Evolutionary conservation across 2,888 invertebrate species (phyloP), one percentile per base, ranked within the genome.

Genomic region (Parapristionchus giblindavisi): DNA sequence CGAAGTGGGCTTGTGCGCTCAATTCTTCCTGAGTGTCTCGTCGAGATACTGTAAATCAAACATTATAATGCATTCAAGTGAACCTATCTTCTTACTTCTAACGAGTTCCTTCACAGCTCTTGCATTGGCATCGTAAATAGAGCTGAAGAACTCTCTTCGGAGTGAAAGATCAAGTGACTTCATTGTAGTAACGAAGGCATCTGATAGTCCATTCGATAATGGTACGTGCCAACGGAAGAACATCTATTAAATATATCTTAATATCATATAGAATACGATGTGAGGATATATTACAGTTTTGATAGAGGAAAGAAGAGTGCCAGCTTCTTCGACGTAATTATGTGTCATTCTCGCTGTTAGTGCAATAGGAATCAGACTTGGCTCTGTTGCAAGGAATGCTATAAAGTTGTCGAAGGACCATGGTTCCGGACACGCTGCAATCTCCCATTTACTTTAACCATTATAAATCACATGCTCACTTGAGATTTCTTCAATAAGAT

Each of bases 331-430:
- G 8, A 51, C 52, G 21, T 75, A 73, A 21, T 74, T 75, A 40
- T 75, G 66, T 17, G 60, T 56, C 34, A 74, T 65, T 14, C 80
- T 71, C 1, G 71, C 40, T n/a, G 60, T 48, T 17, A 80, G 32
- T 14, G 75, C 38, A 14, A 71, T 52, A 8, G 60, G 63, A 21
- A 72, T 71, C 66, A 79, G 14, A 3, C 24, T 29, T 3, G 72
- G 65, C 21, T 60, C 24, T 24, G 75, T 56, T 17, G 77, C 43
- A 34, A 78, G 61, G 60, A 80, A 34, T n/a, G 73, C 75, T 21
- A 77, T 77, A 48, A 80, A 76, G 68, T 80, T 80, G 75, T 80
- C 79, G 60, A 79, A 60, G 11, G 77, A 40, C 80, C 80, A 80
- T 14, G 78, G 76, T 29, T 79, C 80, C 6, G 80, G 80, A 36